A percentile compares a stretch with the other conserved stretches of the same genome.
These are phyloP conservation scores for Sarcophaga subvicina DNA, from an alignment of 2,888 invertebrate species.

Conservation along the genomic window DNA sequence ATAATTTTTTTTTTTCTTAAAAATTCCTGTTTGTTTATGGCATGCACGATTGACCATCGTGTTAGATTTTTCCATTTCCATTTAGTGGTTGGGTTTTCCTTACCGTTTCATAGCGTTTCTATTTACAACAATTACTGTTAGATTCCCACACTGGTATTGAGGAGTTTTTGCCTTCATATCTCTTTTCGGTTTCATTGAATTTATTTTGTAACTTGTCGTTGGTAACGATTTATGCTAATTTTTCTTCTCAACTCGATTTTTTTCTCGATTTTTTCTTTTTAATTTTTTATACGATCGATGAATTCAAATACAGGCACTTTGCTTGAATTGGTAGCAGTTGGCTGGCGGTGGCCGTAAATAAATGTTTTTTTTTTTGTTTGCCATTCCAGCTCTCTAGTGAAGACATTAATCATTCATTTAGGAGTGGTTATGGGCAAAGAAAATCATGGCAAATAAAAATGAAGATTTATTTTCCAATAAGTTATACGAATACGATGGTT, in stretches of 20 bases:
- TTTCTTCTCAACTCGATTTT: slow-evolving; percentile 5
- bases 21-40: slow-evolving; percentile 25
- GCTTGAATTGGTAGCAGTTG: neutral
- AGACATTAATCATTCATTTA: slow-evolving; percentile 67
- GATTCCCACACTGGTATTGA: slow-evolving; percentile 54
- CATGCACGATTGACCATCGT: slow-evolving; percentile 58
- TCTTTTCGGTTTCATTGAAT: slow-evolving; percentile 11
- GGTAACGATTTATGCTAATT: slow-evolving; percentile 56
- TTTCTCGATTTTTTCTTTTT: slow-evolving; percentile 13
- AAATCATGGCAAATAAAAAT: slow-evolving; percentile 8
- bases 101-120: neutral
- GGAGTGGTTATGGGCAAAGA: slow-evolving; percentile 48
- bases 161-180: slow-evolving; percentile 5
- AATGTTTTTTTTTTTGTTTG: neutral
- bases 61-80: slow-evolving; percentile 24
- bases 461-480: slow-evolving; percentile 1
- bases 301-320: neutral
- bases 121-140: slow-evolving; percentile 57
- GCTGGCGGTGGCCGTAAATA: neutral
- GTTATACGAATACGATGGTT: no score
- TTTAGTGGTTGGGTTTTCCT: no score
- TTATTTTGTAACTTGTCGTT: slow-evolving; percentile 20
- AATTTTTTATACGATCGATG: neutral
- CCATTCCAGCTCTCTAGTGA: slow-evolving; percentile 21
- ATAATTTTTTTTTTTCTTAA: neutral